phyloP scores from a whole-genome alignment of 2,113 vertebrate species.

The Nothocercus nigrocapillus region DNA sequence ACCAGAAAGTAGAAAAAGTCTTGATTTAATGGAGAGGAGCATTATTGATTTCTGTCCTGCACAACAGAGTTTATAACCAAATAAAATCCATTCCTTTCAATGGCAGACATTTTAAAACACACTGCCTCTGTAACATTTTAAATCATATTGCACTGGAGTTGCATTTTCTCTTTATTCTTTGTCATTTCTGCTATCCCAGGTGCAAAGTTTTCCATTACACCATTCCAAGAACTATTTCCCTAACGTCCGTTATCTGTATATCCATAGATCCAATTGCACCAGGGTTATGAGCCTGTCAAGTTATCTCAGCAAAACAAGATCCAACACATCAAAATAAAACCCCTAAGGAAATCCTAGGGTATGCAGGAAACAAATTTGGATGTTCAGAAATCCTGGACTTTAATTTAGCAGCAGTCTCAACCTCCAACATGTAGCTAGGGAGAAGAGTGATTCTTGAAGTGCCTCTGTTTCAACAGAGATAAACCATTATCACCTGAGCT shows the following conservation, averaged over 20 bases:
- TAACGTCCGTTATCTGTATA: not conserved
- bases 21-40: slow-evolving; percentile 25
- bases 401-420: not conserved
- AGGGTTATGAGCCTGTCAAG: not conserved
- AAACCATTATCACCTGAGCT: not conserved
- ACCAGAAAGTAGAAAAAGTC: slow-evolving; percentile 10
- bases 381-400: not conserved
- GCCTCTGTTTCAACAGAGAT: not conserved
- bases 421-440: accelerated
- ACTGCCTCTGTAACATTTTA: not conserved
- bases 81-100: slow-evolving; percentile 41
- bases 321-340: not conserved
- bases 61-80: slow-evolving; percentile 22
- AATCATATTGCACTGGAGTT: not conserved
- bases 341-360: not conserved
- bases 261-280: not conserved
- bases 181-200: not conserved
- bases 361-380: not conserved
- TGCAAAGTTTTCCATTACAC: not conserved
- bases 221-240: not conserved
- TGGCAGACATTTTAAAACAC: slow-evolving; percentile 20
- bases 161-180: not conserved
- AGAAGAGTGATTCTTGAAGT: not conserved
- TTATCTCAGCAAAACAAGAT: not conserved
- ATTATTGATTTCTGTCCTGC: slow-evolving; percentile 31